phyloP scores from a whole-genome alignment of 2,888 invertebrate species.

The Labia minor region DNA sequence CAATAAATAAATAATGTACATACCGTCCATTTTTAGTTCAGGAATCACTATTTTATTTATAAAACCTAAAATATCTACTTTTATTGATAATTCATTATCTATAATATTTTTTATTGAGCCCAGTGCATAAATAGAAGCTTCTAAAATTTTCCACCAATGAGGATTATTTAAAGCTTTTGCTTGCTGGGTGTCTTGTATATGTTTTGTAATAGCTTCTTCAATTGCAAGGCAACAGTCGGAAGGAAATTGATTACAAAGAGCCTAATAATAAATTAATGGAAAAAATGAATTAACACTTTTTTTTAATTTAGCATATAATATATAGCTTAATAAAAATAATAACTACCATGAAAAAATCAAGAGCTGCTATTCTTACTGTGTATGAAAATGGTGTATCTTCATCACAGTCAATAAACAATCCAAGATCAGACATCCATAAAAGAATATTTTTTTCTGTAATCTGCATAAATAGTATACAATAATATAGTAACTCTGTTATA shows the following conservation, averaged over 20 bases:
- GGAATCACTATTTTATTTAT: conserved; percentile 42
- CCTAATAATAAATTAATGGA: conserved; percentile 29
- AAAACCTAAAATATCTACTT: conserved; percentile 34
- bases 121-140: conserved; percentile 52
- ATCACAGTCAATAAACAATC: conserved; percentile 58
- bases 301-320: no score
- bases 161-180: conserved; percentile 39
- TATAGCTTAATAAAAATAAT: no score
- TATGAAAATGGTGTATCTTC: conserved; percentile 50
- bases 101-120: conserved; percentile 42
- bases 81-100: conserved; percentile 29
- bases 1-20: conserved; percentile 20
- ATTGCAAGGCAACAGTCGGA: conserved; percentile 44
- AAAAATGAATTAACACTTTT: neutral
- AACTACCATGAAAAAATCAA: conserved; percentile 48
- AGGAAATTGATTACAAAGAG: conserved; percentile 44
- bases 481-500: conserved; percentile 52
- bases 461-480: conserved; percentile 56
- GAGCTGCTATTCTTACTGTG: conserved; percentile 54
- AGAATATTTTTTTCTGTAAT: conserved; percentile 56
- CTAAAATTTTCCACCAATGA: conserved; percentile 56
- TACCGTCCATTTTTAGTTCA: conserved; percentile 39
- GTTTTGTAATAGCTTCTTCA: conserved; percentile 47
- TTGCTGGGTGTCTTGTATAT: conserved; percentile 46
- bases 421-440: conserved; percentile 50